A percentile compares a stretch with the other conserved stretches of the same genome.
Evolutionary conservation across 2,888 invertebrate species (phyloP).

Genomic region (Encarsia formosa): DNA sequence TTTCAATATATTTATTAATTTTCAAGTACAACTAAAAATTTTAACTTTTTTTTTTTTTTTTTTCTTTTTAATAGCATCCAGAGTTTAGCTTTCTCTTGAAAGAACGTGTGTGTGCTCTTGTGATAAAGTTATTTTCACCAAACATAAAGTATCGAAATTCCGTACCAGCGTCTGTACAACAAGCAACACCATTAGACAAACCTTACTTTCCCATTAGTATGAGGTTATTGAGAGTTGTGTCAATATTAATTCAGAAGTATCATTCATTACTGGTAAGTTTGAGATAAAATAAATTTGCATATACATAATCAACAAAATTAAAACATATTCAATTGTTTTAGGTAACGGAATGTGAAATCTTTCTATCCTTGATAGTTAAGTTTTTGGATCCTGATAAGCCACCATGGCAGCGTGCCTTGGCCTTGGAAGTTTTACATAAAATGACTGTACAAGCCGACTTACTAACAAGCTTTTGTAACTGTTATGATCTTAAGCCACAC

Average conservation of each 20-base stretch:
- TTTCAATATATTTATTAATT: too few relatives aligned
- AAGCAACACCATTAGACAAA: conserved; percentile 71
- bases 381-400: conserved; percentile 97
- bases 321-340: conserved; percentile 43
- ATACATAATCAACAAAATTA: background rate
- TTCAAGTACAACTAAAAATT: conserved; percentile 1
- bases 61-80: conserved; percentile 65
- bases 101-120: conserved; percentile 94
- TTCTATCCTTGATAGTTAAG: conserved; percentile 92
- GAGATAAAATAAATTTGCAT: background rate
- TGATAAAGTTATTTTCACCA: conserved; percentile 97
- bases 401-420: conserved; percentile 91
- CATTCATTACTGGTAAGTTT: conserved; percentile 77
- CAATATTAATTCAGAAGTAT: conserved; percentile 89
- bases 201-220: conserved; percentile 97
- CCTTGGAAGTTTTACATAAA: conserved; percentile 92
- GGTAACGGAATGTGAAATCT: conserved; percentile 98
- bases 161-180: conserved; percentile 59
- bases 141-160: conserved; percentile 88
- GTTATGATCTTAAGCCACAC: conserved; percentile 92
- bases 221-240: conserved; percentile 87
- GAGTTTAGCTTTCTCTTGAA: conserved; percentile 93
- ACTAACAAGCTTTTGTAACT: conserved; percentile 86
- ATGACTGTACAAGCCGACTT: conserved; percentile 86
- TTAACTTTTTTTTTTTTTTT: conserved; percentile 4